A percentile compares a stretch with the other conserved stretches of the same genome.
phyloP scores from a whole-genome alignment of 2,797 vertebrate species.

The Meda fulgida region DNA sequence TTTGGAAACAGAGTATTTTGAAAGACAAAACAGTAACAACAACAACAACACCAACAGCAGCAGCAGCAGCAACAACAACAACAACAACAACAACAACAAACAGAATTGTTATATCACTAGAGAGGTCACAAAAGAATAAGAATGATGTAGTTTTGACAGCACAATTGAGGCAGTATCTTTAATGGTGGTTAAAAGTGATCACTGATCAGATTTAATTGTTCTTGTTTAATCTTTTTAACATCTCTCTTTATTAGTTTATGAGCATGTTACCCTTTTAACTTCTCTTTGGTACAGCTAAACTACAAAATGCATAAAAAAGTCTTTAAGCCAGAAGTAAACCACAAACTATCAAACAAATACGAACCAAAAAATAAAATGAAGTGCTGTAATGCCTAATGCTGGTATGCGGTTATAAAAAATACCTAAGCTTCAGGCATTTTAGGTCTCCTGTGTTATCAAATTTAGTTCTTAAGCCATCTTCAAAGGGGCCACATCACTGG shows the following conservation, averaged over 20 bases:
- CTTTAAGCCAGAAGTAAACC: background rate
- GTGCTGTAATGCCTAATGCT: conserved; percentile 2
- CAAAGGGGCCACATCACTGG: conserved; percentile 42
- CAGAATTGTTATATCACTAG: background rate
- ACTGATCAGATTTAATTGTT: background rate
- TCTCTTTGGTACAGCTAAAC: background rate
- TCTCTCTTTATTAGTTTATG: background rate
- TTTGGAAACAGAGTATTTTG: background rate
- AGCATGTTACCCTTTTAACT: background rate
- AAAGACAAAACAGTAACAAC: background rate
- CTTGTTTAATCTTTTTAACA: background rate
- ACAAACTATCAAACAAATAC: conserved; percentile 15
- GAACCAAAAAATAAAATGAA: background rate
- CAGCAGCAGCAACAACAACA: no score
- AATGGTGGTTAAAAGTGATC: background rate
- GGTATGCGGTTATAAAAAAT: conserved; percentile 12
- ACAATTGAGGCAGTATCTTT: background rate
- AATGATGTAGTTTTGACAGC: background rate
- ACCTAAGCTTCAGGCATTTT: conserved; percentile 23
- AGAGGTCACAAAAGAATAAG: background rate
- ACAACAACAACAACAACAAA: conserved; percentile 7
- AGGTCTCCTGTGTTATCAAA: conserved; percentile 35
- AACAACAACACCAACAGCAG: background rate
- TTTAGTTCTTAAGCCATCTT: conserved; percentile 43
- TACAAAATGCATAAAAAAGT: background rate